phyloP scores from a whole-genome alignment of 1,140 invertebrate genomes.

The Drosophila funebris region DNA sequence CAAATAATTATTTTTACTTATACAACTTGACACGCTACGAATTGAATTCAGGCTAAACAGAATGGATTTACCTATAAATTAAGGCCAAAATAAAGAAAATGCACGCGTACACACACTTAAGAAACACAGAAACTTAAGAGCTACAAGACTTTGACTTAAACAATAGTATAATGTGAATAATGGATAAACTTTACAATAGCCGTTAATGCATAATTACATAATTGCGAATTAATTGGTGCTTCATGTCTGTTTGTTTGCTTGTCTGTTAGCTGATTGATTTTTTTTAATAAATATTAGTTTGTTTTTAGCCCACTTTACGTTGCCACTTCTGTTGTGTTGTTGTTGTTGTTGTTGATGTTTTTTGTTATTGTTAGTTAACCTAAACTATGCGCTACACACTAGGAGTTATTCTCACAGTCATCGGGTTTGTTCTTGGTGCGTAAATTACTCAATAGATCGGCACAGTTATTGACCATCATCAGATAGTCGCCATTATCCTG shows the following conservation, averaged over 20 bases:
- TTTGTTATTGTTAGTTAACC: slow-evolving; percentile 57
- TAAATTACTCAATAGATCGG: slow-evolving; percentile 83
- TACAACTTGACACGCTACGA: slow-evolving; percentile 62
- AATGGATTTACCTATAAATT: slow-evolving; percentile 48
- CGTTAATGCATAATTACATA: slow-evolving; percentile 53
- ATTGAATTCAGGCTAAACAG: slow-evolving; percentile 73
- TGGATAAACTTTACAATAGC: slow-evolving; percentile 56
- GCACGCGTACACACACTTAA: slow-evolving; percentile 47
- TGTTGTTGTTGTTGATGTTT: too few relatives aligned
- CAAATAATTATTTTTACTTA: slow-evolving; percentile 43
- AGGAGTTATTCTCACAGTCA: slow-evolving; percentile 84
- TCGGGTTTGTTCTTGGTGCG: slow-evolving; percentile 83
- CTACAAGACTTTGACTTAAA: slow-evolving; percentile 40
- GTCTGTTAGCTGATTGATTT: slow-evolving; percentile 21
- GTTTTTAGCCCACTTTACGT: slow-evolving; percentile 36
- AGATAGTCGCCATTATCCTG: slow-evolving; percentile 82
- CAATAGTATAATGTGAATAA: slow-evolving; percentile 6
- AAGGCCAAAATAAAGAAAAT: slow-evolving; percentile 56
- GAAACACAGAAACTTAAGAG: slow-evolving; percentile 42
- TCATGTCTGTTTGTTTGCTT: slow-evolving; percentile 31
- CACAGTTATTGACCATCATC: slow-evolving; percentile 84
- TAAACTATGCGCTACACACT: slow-evolving; percentile 76
- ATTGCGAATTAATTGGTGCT: slow-evolving; percentile 65
- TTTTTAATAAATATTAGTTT: slow-evolving; percentile 71
- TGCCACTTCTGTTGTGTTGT: slow-evolving; percentile 10